These are phyloP conservation scores for Gavialis gangeticus DNA, from an alignment of 2,113 vertebrate species.

Conservation along the genomic window DNA sequence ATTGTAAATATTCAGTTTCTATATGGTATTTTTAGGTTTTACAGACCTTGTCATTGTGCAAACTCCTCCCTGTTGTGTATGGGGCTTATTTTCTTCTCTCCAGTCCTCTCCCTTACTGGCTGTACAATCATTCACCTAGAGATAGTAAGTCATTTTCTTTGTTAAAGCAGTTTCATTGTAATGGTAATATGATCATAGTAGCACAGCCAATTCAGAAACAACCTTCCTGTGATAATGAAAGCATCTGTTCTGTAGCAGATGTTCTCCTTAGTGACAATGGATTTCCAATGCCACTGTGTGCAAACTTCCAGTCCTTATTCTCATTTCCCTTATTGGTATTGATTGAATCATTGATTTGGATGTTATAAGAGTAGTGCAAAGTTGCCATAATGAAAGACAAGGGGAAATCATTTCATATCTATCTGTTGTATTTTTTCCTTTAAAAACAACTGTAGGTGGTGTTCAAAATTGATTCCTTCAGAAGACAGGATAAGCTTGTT, in stretches of 20 bases:
- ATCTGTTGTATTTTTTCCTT: not conserved
- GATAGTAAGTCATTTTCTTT: not conserved
- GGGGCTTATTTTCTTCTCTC: not conserved
- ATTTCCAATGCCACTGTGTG: not conserved
- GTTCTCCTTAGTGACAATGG: accelerated
- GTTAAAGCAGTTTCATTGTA: not conserved
- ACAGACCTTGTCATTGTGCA: not conserved
- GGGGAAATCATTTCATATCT: not conserved
- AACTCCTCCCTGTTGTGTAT: not conserved
- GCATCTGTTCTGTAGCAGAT: not conserved
- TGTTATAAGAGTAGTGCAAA: not conserved
- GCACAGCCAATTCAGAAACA: not conserved
- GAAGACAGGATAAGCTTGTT: not conserved
- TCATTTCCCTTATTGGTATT: not conserved
- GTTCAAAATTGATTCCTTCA: not conserved
- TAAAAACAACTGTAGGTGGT: not conserved
- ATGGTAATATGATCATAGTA: not conserved
- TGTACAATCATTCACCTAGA: not conserved
- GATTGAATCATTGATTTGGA: accelerated
- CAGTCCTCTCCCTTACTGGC: not conserved
- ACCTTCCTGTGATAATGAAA: not conserved
- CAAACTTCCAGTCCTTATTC: not conserved
- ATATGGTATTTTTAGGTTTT: too few species aligned
- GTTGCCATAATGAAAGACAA: not conserved
- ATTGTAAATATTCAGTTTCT: too few species aligned